phyloP scores from a whole-genome alignment of 2,888 invertebrate species.

The Gnatocerus cornutus region DNA sequence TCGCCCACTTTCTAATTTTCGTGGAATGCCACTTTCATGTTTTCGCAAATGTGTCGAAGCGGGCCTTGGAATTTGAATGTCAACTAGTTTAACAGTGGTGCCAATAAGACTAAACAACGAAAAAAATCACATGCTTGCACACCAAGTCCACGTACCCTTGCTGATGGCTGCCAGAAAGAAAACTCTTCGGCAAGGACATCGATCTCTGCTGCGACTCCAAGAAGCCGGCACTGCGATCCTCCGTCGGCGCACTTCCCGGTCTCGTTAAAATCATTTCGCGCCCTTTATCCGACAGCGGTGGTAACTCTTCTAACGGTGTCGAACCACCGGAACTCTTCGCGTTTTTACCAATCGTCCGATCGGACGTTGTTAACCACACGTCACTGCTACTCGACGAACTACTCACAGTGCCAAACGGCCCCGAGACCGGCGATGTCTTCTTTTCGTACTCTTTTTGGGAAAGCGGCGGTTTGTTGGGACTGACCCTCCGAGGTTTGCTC shows the following conservation, averaged over 20 bases:
- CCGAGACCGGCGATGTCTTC: conserved; percentile 44
- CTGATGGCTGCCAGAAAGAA: conserved; percentile 69
- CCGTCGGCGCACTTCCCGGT: conserved; percentile 74
- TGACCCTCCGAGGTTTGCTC: conserved; percentile 31
- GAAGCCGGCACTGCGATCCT: conserved; percentile 59
- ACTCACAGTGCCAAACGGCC: conserved; percentile 49
- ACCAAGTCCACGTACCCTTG: conserved; percentile 57
- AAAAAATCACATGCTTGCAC: too few species aligned
- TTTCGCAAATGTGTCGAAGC: too few species aligned
- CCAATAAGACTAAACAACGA: too few species aligned
- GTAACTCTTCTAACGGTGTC: conserved; percentile 72
- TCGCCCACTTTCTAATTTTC: not conserved
- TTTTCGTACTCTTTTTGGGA: conserved; percentile 41
- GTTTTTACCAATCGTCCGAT: conserved; percentile 71
- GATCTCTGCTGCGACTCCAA: conserved; percentile 71
- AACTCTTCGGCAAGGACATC: conserved; percentile 74
- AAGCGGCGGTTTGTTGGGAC: conserved; percentile 22
- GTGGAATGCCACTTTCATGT: not conserved
- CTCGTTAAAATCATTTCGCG: conserved; percentile 70
- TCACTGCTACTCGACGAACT: conserved; percentile 74
- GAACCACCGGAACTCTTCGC: conserved; percentile 72
- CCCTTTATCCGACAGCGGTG: conserved; percentile 59
- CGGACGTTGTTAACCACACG: conserved; percentile 73
- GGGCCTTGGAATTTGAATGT: too few species aligned
- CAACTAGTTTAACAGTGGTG: too few species aligned